Percentiles rank a stretch among this genome's conserved stretches.
These are phyloP conservation scores for Panagrolaimus sp. DNA, from an alignment of 1,140 invertebrate genomes.

Conservation along the genomic window DNA sequence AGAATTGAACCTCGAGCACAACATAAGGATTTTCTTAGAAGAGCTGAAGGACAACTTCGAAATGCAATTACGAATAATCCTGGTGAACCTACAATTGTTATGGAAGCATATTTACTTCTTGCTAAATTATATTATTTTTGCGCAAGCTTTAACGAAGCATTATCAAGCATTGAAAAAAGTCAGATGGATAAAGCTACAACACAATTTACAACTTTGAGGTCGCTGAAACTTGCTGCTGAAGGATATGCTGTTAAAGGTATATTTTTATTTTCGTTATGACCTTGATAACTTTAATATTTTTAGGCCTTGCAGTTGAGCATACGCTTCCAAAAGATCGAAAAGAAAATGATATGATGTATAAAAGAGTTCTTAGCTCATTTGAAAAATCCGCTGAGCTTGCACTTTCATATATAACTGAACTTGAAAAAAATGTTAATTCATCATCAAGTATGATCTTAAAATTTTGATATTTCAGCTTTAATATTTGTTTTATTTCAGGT, in stretches of 20 bases:
- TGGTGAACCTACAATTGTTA: conserved; percentile 23
- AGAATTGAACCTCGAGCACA: conserved; percentile 14
- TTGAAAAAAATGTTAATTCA: background rate
- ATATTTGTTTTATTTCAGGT: background rate
- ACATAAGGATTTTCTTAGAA: conserved; percentile 25
- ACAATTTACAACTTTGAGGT: conserved; percentile 29
- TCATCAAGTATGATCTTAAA: background rate
- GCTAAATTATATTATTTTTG: conserved; percentile 35
- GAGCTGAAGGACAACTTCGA: conserved; percentile 26
- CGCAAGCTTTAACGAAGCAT: conserved; percentile 13
- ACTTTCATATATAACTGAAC: conserved; percentile 28
- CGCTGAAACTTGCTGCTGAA: conserved; percentile 32
- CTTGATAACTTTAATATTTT: background rate
- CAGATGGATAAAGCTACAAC: conserved; percentile 31
- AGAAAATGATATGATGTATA: background rate
- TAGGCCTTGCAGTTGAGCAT: background rate
- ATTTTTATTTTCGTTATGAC: background rate
- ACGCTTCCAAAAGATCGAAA: conserved; percentile 16
- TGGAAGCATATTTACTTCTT: conserved; percentile 33
- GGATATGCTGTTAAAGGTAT: conserved; percentile 32
- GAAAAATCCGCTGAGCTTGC: conserved; percentile 24
- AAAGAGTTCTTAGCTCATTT: conserved; percentile 22
- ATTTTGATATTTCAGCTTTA: background rate
- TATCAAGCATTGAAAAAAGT: conserved; percentile 30
- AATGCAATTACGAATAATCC: conserved; percentile 18